These are phyloP conservation scores for Quiscalus mexicanus DNA, from an alignment of 2,113 vertebrate species.

Conservation along the genomic window DNA sequence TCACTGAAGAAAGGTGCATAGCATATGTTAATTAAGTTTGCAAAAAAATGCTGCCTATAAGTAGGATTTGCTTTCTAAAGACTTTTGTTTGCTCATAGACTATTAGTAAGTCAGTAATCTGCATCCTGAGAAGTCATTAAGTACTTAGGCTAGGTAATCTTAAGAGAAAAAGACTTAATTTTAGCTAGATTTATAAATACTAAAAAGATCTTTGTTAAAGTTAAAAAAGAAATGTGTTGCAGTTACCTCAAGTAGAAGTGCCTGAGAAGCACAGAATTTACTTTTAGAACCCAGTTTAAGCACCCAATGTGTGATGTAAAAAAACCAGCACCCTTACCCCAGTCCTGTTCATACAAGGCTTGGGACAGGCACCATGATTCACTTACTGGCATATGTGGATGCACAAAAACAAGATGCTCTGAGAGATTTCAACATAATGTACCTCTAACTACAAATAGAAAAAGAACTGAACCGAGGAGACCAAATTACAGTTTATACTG, in stretches of 20 bases:
- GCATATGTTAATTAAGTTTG: background rate
- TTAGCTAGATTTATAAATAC: background rate
- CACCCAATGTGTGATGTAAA: constrained; percentile 60
- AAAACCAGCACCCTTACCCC: constrained; percentile 79
- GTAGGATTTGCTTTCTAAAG: background rate
- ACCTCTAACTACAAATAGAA: constrained; percentile 48
- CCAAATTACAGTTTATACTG: background rate
- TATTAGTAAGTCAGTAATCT: background rate
- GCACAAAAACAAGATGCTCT: constrained; percentile 81
- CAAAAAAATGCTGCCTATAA: background rate
- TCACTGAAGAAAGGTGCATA: background rate
- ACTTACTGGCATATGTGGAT: constrained; percentile 83
- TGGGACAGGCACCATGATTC: constrained; percentile 85
- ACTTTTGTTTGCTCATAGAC: background rate
- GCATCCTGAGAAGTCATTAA: background rate
- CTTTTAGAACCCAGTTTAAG: constrained; percentile 68
- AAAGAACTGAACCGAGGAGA: constrained; percentile 8
- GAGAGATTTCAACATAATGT: constrained; percentile 75
- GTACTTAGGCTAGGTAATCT: background rate
- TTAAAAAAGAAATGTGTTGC: background rate
- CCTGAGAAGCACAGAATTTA: constrained; percentile 83
- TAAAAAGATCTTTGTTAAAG: background rate
- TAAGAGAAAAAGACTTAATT: background rate
- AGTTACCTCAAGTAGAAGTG: background rate
- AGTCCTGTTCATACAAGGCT: constrained; percentile 88